phyloP scores from a whole-genome alignment of 2,797 vertebrate genomes.

The Leuciscus waleckii region DNA sequence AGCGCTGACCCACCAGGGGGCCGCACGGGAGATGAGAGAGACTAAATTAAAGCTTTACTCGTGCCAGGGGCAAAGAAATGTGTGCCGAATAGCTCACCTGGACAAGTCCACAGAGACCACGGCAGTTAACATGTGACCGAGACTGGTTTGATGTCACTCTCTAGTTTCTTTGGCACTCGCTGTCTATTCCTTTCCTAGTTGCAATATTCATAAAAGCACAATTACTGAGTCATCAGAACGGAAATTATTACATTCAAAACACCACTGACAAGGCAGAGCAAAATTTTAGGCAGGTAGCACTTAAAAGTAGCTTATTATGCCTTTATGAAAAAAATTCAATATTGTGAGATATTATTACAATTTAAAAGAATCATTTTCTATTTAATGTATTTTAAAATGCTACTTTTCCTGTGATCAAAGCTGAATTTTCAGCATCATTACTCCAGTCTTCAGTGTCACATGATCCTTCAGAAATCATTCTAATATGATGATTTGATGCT shows the following conservation, averaged over 20 bases:
- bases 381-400: background rate
- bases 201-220: background rate
- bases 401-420: background rate
- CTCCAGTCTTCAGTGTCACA: background rate
- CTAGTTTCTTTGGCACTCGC: background rate
- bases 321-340: background rate
- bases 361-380: background rate
- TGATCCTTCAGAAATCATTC: too few relatives aligned
- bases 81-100: slow-evolving; percentile 21
- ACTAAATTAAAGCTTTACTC: slow-evolving; percentile 51
- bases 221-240: background rate
- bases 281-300: background rate
- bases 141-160: background rate
- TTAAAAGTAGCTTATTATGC: background rate
- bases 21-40: slow-evolving; percentile 25
- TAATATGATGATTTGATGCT: too few relatives aligned
- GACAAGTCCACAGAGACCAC: slow-evolving; percentile 18
- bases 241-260: background rate
- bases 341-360: background rate
- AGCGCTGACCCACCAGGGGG: slow-evolving; percentile 43
- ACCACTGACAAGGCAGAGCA: background rate
- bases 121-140: slow-evolving; percentile 5
- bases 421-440: background rate
- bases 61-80: slow-evolving; percentile 24
- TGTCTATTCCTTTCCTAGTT: background rate